Conservation (phyloP, 2,888 invertebrate species). For the Chrysolina haemoptera region DNA sequence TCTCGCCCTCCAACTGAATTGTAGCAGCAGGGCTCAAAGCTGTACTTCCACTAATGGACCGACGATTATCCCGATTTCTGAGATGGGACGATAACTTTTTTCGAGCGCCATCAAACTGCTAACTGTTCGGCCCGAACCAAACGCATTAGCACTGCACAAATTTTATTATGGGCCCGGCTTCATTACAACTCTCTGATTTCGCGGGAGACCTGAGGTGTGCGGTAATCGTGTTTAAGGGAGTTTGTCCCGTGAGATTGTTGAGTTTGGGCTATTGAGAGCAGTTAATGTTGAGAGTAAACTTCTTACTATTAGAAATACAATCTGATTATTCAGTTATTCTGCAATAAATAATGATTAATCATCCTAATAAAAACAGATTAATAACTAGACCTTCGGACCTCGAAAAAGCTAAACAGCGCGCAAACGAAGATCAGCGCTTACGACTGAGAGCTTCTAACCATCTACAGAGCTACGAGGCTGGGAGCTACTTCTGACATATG, state of each 20-base stretch:
- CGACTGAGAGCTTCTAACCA: background rate
- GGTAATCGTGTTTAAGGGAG: background rate
- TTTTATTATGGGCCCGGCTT: slow-evolving; percentile 45
- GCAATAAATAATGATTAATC: too few relatives aligned
- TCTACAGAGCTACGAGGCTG: slow-evolving; percentile 53
- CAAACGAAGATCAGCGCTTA: background rate
- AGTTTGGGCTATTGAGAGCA: background rate
- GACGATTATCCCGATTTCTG: slow-evolving; percentile 66
- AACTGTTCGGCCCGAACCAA: slow-evolving; percentile 55
- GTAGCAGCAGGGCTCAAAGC: slow-evolving; percentile 58
- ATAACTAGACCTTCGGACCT: too few relatives aligned
- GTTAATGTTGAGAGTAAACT: too few relatives aligned
- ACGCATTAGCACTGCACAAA: slow-evolving; percentile 53
- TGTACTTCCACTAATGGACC: slow-evolving; percentile 65
- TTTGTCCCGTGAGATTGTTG: background rate
- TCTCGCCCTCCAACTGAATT: slow-evolving; percentile 54
- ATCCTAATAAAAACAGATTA: too few relatives aligned
- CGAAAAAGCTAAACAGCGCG: background rate
- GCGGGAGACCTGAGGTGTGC: background rate
- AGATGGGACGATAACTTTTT: slow-evolving; percentile 63
- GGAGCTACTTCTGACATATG: slow-evolving; percentile 35
- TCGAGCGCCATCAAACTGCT: slow-evolving; percentile 57
- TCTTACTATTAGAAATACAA: too few relatives aligned
- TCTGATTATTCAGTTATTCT: too few relatives aligned
- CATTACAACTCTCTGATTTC: slow-evolving; percentile 5